Evolutionary conservation across 1,140 invertebrate species (phyloP), one percentile per base, ranked within the genome.

Genomic region (Melitaea cinxia): DNA sequence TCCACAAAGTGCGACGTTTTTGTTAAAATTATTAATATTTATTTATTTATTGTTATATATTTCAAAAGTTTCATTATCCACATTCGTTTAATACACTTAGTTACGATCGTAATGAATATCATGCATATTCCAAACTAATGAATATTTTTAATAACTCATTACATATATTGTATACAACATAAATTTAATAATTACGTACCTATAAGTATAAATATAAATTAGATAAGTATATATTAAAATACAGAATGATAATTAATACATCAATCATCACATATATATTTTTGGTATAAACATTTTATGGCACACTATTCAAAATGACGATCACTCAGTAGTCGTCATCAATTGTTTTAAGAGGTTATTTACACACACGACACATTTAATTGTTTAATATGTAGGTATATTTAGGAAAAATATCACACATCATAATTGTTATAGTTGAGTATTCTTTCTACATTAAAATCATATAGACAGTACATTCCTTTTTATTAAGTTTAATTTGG

Each of bases 401-500:
- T 37, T n/a, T 35, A 10, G 12, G 17, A 62, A 80, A 77, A 78
- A 84, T 82, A 83, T 80, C 80, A 83, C 85, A 78, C 75, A 68
- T 42, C 37, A 42, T 42, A 33, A 68, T 68, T n/a, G n/a, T n/a
- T n/a, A 58, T 75, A 77, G 72, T 71, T 80, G 80, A 85, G 82
- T 85, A 85, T 85, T 80, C 69, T 52, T 39, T 53, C 6, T 54
- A 33, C 37, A 33, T 47, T 53, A 67, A 15, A 15, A 42, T 42
- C 17, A 67, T 66, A 39, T 19, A 23, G 42, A 7, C 39, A 45
- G 7, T 47, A 47, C 42, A 47, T 47, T 47, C 21, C 17, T 23
- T 45, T 12, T 47, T 12, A 12, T 23, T n/a, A 47, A 9, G 19
- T 47, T 24, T 47, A 42, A 7, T 17, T 15, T 42, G 37, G 37